phyloP scores from a whole-genome alignment of 2,888 invertebrate genomes.

The Cylindroiulus punctatus region DNA sequence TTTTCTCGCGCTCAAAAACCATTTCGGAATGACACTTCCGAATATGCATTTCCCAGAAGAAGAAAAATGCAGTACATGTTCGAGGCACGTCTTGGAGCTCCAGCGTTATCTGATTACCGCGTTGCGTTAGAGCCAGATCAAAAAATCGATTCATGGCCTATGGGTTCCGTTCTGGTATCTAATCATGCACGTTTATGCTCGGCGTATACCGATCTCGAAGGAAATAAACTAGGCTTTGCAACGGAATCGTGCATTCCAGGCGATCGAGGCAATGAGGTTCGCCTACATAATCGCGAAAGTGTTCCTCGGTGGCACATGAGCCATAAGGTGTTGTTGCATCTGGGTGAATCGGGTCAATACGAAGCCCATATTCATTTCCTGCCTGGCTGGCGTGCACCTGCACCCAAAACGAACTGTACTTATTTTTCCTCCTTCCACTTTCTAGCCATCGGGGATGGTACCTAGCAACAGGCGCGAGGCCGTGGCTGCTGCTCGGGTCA shows the following conservation, averaged over 20 bases:
- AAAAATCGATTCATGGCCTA: not conserved
- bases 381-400: not conserved
- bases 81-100: not conserved
- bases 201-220: too few species aligned
- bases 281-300: not conserved
- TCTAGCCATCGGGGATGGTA: not conserved
- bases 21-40: too few species aligned
- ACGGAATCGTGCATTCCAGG: not conserved
- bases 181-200: too few species aligned
- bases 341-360: not conserved
- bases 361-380: not conserved
- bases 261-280: not conserved
- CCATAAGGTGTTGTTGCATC: not conserved
- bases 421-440: slow-evolving; percentile 2
- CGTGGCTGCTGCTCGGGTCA: not conserved
- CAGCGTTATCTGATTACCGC: not conserved
- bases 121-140: not conserved
- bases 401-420: slow-evolving; percentile 10
- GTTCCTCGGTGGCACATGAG: not conserved
- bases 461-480: not conserved
- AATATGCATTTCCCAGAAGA: too few species aligned
- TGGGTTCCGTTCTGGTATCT: not conserved
- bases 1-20: too few species aligned
- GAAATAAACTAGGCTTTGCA: not conserved
- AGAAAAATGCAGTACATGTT: not conserved